A percentile compares a stretch with the other conserved stretches of the same genome.
Evolutionary conservation across 2,888 invertebrate species (phyloP).

Genomic region (Drosophila siamana): DNA sequence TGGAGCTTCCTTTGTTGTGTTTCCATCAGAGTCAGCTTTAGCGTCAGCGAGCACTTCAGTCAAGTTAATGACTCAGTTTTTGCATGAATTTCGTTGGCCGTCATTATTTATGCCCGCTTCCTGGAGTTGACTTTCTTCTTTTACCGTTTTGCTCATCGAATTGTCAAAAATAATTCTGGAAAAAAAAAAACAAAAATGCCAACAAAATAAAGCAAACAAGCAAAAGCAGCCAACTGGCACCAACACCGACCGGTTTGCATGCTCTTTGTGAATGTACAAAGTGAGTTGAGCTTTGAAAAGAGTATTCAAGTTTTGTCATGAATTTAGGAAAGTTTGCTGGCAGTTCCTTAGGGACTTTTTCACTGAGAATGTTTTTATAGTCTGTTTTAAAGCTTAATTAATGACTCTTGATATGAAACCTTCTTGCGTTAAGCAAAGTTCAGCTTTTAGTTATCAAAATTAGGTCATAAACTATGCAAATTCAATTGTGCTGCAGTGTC

Average conservation of each 20-base stretch:
- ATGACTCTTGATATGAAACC: neutral
- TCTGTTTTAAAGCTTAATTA: neutral
- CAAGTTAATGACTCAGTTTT: constrained; percentile 68
- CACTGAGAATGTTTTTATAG: neutral
- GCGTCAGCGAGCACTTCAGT: constrained; percentile 27
- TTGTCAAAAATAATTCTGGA: constrained; percentile 53
- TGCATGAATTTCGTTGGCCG: constrained; percentile 38
- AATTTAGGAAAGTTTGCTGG: too few relatives aligned
- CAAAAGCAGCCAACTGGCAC: constrained; percentile 33
- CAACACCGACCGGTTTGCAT: constrained; percentile 26
- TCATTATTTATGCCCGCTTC: constrained; percentile 55
- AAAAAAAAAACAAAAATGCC: constrained; percentile 16
- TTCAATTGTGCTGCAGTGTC: neutral
- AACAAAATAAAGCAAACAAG: constrained; percentile 24
- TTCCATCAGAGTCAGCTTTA: constrained; percentile 2
- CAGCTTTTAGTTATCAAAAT: neutral
- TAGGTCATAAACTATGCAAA: neutral
- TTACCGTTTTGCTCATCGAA: constrained; percentile 59
- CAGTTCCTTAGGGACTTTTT: neutral
- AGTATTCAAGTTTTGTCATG: neutral
- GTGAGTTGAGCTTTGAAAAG: neutral
- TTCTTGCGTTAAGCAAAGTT: neutral
- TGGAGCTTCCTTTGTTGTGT: constrained; percentile 37
- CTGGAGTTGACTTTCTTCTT: constrained; percentile 63
- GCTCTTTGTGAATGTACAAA: neutral